Evolutionary conservation across 2,797 vertebrate genomes (phyloP).

Genomic region (Falco biarmicus): DNA sequence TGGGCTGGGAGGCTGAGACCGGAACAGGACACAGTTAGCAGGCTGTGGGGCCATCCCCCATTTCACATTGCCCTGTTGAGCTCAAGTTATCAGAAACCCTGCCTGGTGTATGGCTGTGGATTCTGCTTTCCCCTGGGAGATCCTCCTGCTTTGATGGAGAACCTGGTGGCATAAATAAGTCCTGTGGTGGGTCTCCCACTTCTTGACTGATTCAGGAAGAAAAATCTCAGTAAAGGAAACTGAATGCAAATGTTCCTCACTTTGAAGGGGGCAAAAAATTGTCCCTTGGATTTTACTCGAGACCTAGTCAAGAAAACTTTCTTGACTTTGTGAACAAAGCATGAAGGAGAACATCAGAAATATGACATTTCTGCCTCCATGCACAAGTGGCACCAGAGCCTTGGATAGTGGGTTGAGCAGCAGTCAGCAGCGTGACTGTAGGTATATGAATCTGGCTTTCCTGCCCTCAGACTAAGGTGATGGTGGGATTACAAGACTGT

Average conservation of each 20-base stretch:
- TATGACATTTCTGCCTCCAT: neutral
- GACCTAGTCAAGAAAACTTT: neutral
- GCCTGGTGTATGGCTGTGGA: neutral
- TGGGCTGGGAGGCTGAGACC: neutral
- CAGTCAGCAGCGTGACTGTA: neutral
- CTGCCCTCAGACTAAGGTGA: rapidly evolving
- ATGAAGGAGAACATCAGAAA: neutral
- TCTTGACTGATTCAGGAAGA: neutral
- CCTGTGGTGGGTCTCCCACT: neutral
- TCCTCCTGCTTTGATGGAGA: neutral
- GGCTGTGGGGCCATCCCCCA: neutral
- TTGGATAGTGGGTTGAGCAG: neutral
- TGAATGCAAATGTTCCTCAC: neutral
- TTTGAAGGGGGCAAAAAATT: neutral
- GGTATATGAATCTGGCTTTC: neutral
- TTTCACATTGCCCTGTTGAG: neutral
- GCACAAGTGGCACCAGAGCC: neutral
- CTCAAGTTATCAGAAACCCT: neutral
- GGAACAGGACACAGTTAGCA: neutral
- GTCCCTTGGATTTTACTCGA: neutral
- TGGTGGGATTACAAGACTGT: neutral
- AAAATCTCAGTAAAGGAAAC: neutral
- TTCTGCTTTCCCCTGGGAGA: neutral
- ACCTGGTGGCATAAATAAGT: neutral
- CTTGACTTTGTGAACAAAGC: neutral